These are phyloP conservation scores for Agrochola lychnidis DNA, from an alignment of 2,888 invertebrate genomes.

Conservation along the genomic window DNA sequence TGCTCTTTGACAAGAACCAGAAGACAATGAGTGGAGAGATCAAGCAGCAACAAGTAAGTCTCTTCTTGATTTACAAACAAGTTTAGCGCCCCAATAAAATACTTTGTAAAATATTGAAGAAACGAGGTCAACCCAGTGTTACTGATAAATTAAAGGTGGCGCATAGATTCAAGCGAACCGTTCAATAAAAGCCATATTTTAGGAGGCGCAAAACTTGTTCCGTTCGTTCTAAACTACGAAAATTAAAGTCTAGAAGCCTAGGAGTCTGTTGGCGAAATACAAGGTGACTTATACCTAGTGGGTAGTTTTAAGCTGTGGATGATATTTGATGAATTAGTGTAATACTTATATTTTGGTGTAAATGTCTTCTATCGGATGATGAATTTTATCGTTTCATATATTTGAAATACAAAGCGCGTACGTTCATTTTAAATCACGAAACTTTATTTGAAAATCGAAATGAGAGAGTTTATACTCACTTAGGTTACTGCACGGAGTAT, in stretches of 20 bases:
- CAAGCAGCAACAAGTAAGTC: slow-evolving; percentile 83
- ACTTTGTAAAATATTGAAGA: background rate
- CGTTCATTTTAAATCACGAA: background rate
- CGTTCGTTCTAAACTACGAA: background rate
- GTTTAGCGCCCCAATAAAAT: slow-evolving; percentile 8
- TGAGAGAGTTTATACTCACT: background rate
- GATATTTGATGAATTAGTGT: slow-evolving; percentile 26
- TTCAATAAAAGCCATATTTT: background rate
- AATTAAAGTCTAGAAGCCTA: slow-evolving; percentile 9
- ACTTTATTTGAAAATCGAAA: background rate
- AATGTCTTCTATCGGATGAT: background rate
- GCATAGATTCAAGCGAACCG: background rate
- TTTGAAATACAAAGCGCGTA: background rate
- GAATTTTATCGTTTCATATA: background rate
- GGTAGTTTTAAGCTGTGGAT: slow-evolving; percentile 46
- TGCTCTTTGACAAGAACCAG: slow-evolving; percentile 85
- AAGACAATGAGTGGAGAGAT: slow-evolving; percentile 84
- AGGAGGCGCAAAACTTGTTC: slow-evolving; percentile 4
- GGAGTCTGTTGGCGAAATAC: slow-evolving; percentile 19
- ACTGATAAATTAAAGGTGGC: background rate
- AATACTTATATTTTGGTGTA: background rate
- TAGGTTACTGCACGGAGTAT: background rate
- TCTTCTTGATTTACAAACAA: slow-evolving; percentile 16
- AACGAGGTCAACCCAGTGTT: background rate
- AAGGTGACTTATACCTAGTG: slow-evolving; percentile 29